Conservation (phyloP, 2,797 vertebrate genomes). For the Hipposideros larvatus region DNA sequence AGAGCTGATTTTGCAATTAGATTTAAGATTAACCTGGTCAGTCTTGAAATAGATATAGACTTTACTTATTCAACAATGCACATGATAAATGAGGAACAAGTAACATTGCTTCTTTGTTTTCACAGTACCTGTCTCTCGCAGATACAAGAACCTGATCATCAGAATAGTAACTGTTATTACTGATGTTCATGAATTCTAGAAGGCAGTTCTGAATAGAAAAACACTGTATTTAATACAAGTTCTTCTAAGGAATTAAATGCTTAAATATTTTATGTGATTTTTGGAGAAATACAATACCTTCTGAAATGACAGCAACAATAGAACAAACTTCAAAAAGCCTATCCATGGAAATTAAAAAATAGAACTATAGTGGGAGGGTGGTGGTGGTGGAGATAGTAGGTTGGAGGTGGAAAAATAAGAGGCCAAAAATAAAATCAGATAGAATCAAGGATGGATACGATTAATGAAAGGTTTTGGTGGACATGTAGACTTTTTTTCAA, state of each 20-base stretch:
- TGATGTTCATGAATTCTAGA: neutral
- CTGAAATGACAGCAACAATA: neutral
- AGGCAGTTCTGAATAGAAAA: neutral
- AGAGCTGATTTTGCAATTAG: slow-evolving; percentile 28
- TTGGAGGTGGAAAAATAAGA: neutral
- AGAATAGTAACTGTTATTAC: neutral
- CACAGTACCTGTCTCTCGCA: neutral
- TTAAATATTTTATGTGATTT: neutral
- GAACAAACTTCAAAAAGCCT: slow-evolving; percentile 7
- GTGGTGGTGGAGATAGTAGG: neutral
- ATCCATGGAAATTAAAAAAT: neutral
- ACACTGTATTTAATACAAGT: neutral
- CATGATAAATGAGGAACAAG: neutral
- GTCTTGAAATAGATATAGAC: neutral
- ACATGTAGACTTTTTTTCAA: neutral
- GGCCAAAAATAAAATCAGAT: neutral
- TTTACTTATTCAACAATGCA: neutral
- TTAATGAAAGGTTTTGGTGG: neutral
- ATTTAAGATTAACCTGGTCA: neutral
- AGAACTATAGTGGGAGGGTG: neutral
- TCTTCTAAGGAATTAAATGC: slow-evolving; percentile 3
- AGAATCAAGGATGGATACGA: neutral
- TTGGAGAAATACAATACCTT: neutral
- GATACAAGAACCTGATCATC: neutral
- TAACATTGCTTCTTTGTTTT: neutral